Evolutionary conservation across 2,113 vertebrate species (phyloP), one percentile per base, ranked within the genome.

Genomic region (Neodon shergylaensis): DNA sequence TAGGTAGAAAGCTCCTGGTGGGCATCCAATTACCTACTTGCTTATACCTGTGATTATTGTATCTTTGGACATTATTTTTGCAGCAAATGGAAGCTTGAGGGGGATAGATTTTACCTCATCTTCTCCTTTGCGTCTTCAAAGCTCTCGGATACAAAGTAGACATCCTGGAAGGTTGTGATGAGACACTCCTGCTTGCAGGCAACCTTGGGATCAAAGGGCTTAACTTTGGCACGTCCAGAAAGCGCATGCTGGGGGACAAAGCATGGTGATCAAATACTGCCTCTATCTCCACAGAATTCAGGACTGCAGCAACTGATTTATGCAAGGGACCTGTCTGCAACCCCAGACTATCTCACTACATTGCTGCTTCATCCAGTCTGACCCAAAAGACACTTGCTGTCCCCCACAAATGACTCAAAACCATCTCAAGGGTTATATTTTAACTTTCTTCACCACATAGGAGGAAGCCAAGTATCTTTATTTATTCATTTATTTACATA

Each of bases 91-190:
- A 90, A 90, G 24, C 42, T 84, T 7, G 21, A 77, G 36, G 1
- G 76, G 90, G 58, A 90, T 82, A 66, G 8, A 39, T n/a, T 52
- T 24, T 98, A 99, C 99, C 99, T 99, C 99, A 99, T 99, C 96
- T 99, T 99, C 94, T 99, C 99, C 98, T 99, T 99, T 98, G 99
- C 99, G 94, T 99, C 99, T 98, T 99, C 99, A 98, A 99, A 99
- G 97, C 99, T 99, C 98, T 99, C 99, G 81, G 99, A 99, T 97
- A 99, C 98, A 98, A 99, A 99, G 95, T 99, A 99, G 90, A 99
- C 99, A 91, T 99, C 99, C 97, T 99, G 99, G 98, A 99, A 99
- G 79, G 99, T 99, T 95, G 99, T 99, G 96, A 99, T 99, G 98
- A 99, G 99, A 97, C 99, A 99, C 98, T 99, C 99, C 97, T 99